Evolutionary conservation across 2,888 invertebrate species (phyloP).

Genomic region (Orchestes rusci): DNA sequence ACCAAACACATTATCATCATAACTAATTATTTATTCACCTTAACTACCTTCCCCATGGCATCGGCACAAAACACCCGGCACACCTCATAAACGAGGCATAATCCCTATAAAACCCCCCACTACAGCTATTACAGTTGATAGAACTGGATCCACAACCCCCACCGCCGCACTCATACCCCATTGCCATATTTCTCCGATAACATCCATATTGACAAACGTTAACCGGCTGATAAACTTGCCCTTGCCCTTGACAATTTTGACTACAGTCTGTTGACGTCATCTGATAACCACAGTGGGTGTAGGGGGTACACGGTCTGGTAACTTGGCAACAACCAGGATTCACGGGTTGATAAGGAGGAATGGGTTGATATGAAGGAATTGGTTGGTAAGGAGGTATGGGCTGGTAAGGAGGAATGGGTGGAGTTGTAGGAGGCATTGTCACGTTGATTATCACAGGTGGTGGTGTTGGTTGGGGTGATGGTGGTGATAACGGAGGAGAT

Average conservation of each 20-base stretch:
- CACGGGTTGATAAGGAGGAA: slow-evolving; percentile 1
- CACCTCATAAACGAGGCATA: slow-evolving; percentile 13
- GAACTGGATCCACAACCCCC: slow-evolving; percentile 5
- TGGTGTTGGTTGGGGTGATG: neutral
- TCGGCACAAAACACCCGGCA: slow-evolving; percentile 14
- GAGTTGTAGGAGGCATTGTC: no score
- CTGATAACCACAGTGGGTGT: slow-evolving; percentile 10
- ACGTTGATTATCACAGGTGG: no score
- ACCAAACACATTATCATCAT: no score
- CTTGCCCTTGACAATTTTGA: neutral
- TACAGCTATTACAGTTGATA: slow-evolving; percentile 14
- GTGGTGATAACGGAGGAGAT: neutral
- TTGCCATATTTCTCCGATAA: neutral
- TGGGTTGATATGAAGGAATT: neutral
- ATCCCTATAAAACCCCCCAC: slow-evolving; percentile 5
- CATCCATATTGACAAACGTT: slow-evolving; percentile 15
- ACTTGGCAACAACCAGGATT: slow-evolving; percentile 15
- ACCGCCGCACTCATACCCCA: slow-evolving; percentile 3
- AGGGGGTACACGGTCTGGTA: slow-evolving; percentile 12
- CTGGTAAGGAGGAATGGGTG: no score
- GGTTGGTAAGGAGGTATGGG: no score
- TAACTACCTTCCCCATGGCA: slow-evolving; percentile 11
- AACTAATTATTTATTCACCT: no score
- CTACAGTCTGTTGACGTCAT: slow-evolving; percentile 1
- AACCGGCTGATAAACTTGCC: slow-evolving; percentile 12